Evolutionary conservation across 2,888 invertebrate genomes (phyloP), one percentile per base, ranked within the genome.

Genomic region (Pherbina coryleti): DNA sequence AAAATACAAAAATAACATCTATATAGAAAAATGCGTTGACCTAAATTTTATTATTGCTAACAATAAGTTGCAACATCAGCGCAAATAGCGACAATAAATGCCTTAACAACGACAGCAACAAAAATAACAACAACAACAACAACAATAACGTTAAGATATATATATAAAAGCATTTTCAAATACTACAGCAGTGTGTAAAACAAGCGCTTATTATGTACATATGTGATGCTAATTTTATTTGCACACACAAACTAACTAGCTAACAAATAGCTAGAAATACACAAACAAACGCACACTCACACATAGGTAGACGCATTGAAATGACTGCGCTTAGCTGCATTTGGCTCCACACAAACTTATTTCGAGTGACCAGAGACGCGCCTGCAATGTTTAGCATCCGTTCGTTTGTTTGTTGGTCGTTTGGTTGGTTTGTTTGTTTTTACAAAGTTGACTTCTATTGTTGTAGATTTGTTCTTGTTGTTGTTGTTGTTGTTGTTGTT

Each of bases 1-100:
- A 55, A 55, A 55, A n/a, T 34, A 62, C 31, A 31, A 31, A 22
- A 37, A 37, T 37, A 44, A 44, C 55, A 55, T 5, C n/a, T 55
- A 22, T 22, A 55, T 55, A 55, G 55, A 55, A 67, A 75, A 84
- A 85, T 85, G 86, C 86, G 86, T 86, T 85, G 86, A 85, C 85
- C 85, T 82, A 85, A 86, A 85, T 85, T 83, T 82, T 74, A 82
- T 81, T 78, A 70, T 74, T 75, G 53, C 55, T 51, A 75, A 17
- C 25, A 51, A 55, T 17, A 28, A 73, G 62, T 62, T 73, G 73
- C 73, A 73, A 73, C 44, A 60, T 22, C 19, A 51, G 51, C 31
- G 53, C 25, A 51, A 72, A 49, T n/a, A 74, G 25, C 57, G 69
- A 67, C 55, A 75, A 67, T 37, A 76, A 69, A 2, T 37, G 19